A percentile compares a stretch with the other conserved stretches of the same genome.
phyloP scores from a whole-genome alignment of 1,140 invertebrate genomes.

The Rhagoletis zephyria region DNA sequence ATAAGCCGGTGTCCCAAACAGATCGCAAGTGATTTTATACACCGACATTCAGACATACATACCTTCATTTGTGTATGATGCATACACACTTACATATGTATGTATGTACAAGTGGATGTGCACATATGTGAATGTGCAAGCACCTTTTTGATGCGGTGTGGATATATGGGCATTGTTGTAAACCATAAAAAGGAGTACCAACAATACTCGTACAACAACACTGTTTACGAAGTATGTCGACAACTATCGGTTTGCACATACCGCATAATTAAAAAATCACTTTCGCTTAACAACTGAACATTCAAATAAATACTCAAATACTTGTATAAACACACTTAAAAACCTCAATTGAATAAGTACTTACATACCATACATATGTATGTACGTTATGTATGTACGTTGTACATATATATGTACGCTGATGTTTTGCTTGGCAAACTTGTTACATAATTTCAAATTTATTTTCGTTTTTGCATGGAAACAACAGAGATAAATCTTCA shows the following conservation, averaged over 20 bases:
- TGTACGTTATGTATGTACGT: too few relatives aligned
- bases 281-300: constrained; percentile 34
- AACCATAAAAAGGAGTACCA: not conserved
- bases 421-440: not conserved
- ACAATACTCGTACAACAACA: not conserved
- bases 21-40: too few relatives aligned
- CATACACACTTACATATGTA: not conserved
- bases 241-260: not conserved
- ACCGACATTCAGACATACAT: too few relatives aligned
- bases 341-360: not conserved
- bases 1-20: not conserved
- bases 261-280: constrained; percentile 23
- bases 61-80: too few relatives aligned
- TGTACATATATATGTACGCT: too few relatives aligned
- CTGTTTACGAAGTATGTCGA: not conserved
- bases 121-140: not conserved
- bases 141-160: not conserved
- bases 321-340: not conserved
- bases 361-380: too few relatives aligned
- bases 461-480: not conserved
- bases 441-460: not conserved
- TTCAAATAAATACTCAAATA: constrained; percentile 14
- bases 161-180: not conserved
- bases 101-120: not conserved
- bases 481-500: not conserved